phyloP scores from a whole-genome alignment of 2,113 vertebrate genomes.

The Platichthys stellatus region DNA sequence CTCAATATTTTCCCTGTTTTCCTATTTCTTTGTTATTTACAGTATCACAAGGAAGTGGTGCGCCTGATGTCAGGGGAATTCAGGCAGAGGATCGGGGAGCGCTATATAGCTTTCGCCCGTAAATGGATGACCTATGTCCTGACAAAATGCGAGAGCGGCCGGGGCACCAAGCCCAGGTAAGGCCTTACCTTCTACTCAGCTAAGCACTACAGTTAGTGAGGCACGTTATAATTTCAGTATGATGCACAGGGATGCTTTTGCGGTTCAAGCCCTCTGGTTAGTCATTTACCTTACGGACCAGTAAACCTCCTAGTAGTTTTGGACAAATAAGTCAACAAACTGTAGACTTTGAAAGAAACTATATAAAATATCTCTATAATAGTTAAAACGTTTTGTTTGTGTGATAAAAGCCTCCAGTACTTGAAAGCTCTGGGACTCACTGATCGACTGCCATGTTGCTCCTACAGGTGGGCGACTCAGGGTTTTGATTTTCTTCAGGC shows the following conservation, averaged over 20 bases:
- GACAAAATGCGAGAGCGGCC: slow-evolving; percentile 97
- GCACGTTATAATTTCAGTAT: not conserved
- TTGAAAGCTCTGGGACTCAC: not conserved
- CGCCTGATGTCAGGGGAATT: slow-evolving; percentile 98
- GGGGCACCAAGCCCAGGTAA: slow-evolving; percentile 97
- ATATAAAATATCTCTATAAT: not conserved
- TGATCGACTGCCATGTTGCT: slow-evolving; percentile 2
- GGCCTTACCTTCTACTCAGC: not conserved
- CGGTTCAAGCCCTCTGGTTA: too few relatives aligned
- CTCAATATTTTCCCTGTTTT: not conserved
- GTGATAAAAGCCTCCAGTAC: not conserved
- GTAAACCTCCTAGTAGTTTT: not conserved
- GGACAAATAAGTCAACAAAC: not conserved
- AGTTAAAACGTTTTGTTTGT: not conserved
- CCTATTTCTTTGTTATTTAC: slow-evolving; percentile 39
- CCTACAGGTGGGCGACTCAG: slow-evolving; percentile 95
- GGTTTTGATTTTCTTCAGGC: slow-evolving; percentile 99
- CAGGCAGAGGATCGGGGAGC: slow-evolving; percentile 95
- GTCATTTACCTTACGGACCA: too few relatives aligned
- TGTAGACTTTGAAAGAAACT: too few relatives aligned
- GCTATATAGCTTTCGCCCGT: slow-evolving; percentile 94
- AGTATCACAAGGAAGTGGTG: slow-evolving; percentile 99
- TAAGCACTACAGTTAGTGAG: not conserved
- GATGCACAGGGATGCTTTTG: too few relatives aligned
- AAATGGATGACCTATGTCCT: slow-evolving; percentile 99